These are phyloP conservation scores for Melieria picta DNA, from an alignment of 2,888 invertebrate genomes.

Conservation along the genomic window DNA sequence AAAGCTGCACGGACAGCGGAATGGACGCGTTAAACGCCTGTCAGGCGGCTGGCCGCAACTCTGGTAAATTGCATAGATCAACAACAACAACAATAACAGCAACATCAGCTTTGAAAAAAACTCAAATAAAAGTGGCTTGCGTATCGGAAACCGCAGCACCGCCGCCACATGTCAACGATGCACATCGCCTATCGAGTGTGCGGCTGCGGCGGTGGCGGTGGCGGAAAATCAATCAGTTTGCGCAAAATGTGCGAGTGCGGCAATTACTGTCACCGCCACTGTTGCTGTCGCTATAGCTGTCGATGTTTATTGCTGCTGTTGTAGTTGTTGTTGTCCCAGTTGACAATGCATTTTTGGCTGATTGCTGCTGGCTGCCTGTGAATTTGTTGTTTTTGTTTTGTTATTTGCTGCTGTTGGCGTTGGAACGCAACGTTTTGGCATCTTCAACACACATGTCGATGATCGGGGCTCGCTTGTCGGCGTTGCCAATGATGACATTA, in stretches of 20 bases:
- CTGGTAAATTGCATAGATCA: neutral
- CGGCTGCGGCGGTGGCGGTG: no score
- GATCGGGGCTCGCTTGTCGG: neutral
- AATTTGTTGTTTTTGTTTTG: neutral
- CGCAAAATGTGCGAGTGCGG: slow-evolving; percentile 31
- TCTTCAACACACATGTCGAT: neutral
- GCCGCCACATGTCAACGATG: neutral
- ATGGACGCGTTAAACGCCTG: no score
- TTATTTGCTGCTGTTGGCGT: slow-evolving; percentile 37
- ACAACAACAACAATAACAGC: slow-evolving; percentile 29
- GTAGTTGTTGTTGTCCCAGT: slow-evolving; percentile 23
- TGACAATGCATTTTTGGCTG: slow-evolving; percentile 34
- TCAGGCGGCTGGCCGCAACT: no score
- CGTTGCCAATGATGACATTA: slow-evolving; percentile 17
- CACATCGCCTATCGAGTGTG: no score
- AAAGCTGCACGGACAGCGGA: no score
- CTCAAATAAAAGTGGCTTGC: slow-evolving; percentile 13
- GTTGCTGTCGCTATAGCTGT: neutral
- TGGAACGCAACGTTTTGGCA: slow-evolving; percentile 34
- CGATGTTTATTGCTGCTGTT: slow-evolving; percentile 38
- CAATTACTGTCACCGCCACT: slow-evolving; percentile 25
- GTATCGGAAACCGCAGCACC: neutral
- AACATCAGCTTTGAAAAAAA: slow-evolving; percentile 29
- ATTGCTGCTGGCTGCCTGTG: slow-evolving; percentile 7
- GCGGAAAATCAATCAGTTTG: slow-evolving; percentile 36